Evolutionary conservation across 1,140 invertebrate species (phyloP), one percentile per base, ranked within the genome.

Genomic region (Cydia splendana): DNA sequence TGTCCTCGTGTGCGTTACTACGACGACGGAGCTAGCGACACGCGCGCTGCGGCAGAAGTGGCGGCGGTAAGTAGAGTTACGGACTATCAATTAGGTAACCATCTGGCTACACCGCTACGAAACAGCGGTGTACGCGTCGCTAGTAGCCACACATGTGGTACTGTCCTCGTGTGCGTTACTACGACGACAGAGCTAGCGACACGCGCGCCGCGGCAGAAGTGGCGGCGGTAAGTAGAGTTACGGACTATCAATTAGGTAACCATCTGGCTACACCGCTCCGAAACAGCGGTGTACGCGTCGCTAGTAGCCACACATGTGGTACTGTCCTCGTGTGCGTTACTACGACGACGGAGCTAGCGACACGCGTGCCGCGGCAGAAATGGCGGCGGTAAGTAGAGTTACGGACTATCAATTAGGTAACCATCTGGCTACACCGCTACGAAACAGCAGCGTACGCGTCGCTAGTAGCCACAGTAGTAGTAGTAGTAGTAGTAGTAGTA

Each of bases 271-370:
- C 34, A 84, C 18, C 74, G 77, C 13, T 87, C 88, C n/a, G n/a
- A n/a, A n/a, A n/a, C n/a, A n/a, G n/a, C n/a, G n/a, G n/a, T n/a
- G 13, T 92, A 92, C 74, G 73, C 78, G 0, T 74, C 79, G 0
- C 45, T 92, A 10, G 79, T 83, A 2, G 81, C 80, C 0, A 38
- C 85, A 0, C 91, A 92, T 69, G 65, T 91, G 0, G 7, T 91
- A 30, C 65, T 92, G 80, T 81, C 84, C 75, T 84, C 84, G 77
- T 89, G 87, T 79, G 85, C 91, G 0, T 82, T 91, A 79, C 9
- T 91, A 20, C 81, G 91, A n/a, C 84, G 90, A 12, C 75, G 81
- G 84, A 90, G 84, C 82, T 92, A 92, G 86, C 91, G 81, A 62
- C 80, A 77, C 77, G 78, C 81, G 84, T 86, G 89, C 84, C 87